Base-by-base conservation (phyloP, 2,113 vertebrate species). In the Cheilinus undulatus region DNA sequence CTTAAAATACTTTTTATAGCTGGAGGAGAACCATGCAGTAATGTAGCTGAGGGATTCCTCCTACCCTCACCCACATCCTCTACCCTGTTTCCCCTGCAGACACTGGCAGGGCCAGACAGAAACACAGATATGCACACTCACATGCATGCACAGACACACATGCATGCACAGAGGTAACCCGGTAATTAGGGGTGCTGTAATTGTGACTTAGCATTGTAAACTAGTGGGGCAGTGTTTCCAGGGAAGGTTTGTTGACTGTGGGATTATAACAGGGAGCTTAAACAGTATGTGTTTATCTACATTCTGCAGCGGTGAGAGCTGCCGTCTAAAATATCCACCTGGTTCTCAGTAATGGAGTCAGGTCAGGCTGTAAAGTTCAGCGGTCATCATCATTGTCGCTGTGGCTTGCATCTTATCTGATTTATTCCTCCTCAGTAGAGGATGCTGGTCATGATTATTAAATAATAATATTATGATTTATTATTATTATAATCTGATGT, bases 251-350 rank as follows among this genome's bases (percentile, higher is more conserved):
- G 84, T 89, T 89, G 84, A 90, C 87, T 86, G 68, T 81, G 61
- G 59, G 70, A 82, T 87, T 88, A 87, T 88, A 77, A 84, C 72
- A 80, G 82, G 71, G 83, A 86, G 82, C 67, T 48, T 83, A 89
- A 86, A 91, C 72, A 82, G 80, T 66, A 87, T 90, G 87, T 90
- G 85, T 90, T 92, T 92, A 85, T 86, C 86, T 83, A 82, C 86
- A 84, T 91, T 91, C 85, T 89, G 57, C 82, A 83, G 79, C 17
- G 75, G 64, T 86, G 78, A 86, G 83, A 69, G 74, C 38, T 40
- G 64, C 61, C 5, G 57, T 89, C 80, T 26, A 73, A 89, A 88
- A 89, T 87, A 86, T 73, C 73, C 74, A 57, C 50, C 72, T 85
- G 71, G 73, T 76, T 80, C 62, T 69, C 11, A 0, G 80, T 77